phyloP scores from a whole-genome alignment of 2,888 invertebrate species.

The Epistrophella euchroma region DNA sequence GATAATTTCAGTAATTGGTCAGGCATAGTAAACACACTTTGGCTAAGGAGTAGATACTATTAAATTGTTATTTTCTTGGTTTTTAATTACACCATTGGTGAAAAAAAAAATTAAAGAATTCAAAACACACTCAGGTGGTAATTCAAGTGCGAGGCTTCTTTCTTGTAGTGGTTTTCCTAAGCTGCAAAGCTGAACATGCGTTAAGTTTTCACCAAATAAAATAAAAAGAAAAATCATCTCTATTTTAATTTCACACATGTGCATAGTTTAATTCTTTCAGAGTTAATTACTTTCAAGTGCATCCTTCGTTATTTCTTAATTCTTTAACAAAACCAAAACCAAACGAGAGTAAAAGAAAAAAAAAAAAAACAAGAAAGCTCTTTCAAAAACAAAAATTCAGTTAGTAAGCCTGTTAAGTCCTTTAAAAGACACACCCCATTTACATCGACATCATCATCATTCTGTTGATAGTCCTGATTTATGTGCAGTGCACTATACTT shows the following conservation, averaged over 20 bases:
- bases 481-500: slow-evolving; percentile 15
- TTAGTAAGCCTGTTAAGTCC: slow-evolving; percentile 52
- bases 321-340: slow-evolving; percentile 49
- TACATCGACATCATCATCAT: slow-evolving; percentile 28
- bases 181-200: background rate
- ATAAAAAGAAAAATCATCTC: background rate
- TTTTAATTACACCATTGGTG: too few relatives aligned
- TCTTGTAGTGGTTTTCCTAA: background rate
- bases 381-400: slow-evolving; percentile 44
- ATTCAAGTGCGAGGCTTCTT: background rate
- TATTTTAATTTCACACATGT: slow-evolving; percentile 4
- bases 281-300: slow-evolving; percentile 65
- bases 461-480: slow-evolving; percentile 14
- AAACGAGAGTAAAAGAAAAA: slow-evolving; percentile 29
- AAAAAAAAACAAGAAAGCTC: background rate
- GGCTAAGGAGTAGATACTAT: too few relatives aligned
- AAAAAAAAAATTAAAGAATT: too few relatives aligned
- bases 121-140: too few relatives aligned
- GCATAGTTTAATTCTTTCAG: slow-evolving; percentile 30
- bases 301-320: slow-evolving; percentile 56
- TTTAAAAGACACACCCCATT: slow-evolving; percentile 56
- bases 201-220: background rate
- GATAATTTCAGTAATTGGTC: too few relatives aligned
- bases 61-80: too few relatives aligned
- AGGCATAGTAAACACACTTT: too few relatives aligned